Evolutionary conservation across 2,113 vertebrate genomes (phyloP).

Genomic region (Oxyruncus cristatus): DNA sequence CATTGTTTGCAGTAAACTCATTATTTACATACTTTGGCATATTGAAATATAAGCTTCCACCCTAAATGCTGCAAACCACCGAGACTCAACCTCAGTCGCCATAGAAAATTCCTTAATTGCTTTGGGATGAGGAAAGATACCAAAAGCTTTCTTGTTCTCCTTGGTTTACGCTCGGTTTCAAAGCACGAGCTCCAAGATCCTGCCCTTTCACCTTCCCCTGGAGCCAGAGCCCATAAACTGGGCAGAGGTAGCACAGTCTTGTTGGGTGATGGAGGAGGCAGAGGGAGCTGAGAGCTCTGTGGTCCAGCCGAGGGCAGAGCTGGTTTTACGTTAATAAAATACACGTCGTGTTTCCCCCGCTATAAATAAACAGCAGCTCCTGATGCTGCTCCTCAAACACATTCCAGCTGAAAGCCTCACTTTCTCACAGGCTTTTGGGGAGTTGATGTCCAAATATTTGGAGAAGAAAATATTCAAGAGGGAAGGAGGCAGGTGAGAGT

Average conservation of each 20-base stretch:
- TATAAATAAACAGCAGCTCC: not conserved
- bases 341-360: accelerated
- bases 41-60: not conserved
- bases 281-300: not conserved
- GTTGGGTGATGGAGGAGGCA: not conserved
- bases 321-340: not conserved
- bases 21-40: not conserved
- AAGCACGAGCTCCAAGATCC: accelerated
- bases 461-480: not conserved
- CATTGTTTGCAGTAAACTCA: not conserved
- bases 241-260: not conserved
- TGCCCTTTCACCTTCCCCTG: not conserved
- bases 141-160: not conserved
- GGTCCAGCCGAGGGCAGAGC: not conserved
- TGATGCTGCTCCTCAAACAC: not conserved
- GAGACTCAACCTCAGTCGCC: accelerated
- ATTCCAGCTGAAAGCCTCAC: not conserved
- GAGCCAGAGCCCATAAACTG: too few species aligned
- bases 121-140: not conserved
- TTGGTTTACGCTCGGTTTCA: not conserved
- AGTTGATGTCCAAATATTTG: not conserved
- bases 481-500: not conserved
- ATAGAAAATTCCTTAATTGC: not conserved
- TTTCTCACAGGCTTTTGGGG: not conserved
- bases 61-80: not conserved